Conservation (phyloP, 2,113 vertebrate species). For the Lota lota region DNA sequence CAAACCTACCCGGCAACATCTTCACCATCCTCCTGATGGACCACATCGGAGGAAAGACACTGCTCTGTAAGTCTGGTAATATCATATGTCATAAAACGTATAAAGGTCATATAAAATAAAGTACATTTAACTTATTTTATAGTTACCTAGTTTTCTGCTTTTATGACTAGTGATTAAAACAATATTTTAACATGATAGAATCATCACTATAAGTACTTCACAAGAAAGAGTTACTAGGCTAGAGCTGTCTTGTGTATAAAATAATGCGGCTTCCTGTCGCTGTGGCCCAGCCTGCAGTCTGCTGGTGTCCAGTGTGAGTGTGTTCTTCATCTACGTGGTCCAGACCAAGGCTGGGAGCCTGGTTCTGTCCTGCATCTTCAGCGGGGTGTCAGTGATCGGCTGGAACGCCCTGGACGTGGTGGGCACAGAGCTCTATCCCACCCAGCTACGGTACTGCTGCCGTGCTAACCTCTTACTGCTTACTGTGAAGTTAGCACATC, state of each 20-base stretch:
- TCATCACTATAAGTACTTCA: too few relatives aligned
- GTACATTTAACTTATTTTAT: too few relatives aligned
- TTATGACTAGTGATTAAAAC: too few relatives aligned
- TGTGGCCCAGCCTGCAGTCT: constrained; percentile 62
- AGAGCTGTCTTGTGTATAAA: too few relatives aligned
- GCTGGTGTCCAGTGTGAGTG: constrained; percentile 66
- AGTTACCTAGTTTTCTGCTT: too few relatives aligned
- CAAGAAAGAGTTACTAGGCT: too few relatives aligned
- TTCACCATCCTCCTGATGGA: constrained; percentile 75
- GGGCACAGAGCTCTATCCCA: constrained; percentile 75
- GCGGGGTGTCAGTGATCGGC: constrained; percentile 71
- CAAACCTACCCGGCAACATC: constrained; percentile 77
- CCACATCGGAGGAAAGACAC: constrained; percentile 59
- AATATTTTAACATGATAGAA: too few relatives aligned
- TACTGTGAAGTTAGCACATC: too few relatives aligned
- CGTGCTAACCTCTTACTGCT: too few relatives aligned
- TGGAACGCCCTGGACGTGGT: constrained; percentile 77
- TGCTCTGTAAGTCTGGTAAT: constrained; percentile 63
- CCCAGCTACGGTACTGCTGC: constrained; percentile 60
- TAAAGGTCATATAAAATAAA: too few relatives aligned
- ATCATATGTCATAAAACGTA: too few relatives aligned
- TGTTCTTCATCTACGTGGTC: constrained; percentile 73
- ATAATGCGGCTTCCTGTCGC: background rate
- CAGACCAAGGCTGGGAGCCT: constrained; percentile 70
- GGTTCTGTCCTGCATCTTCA: constrained; percentile 71